Percentiles rank a stretch among this genome's conserved stretches.
Conservation (phyloP, 2,888 invertebrate genomes). For the Parnassius apollo region DNA sequence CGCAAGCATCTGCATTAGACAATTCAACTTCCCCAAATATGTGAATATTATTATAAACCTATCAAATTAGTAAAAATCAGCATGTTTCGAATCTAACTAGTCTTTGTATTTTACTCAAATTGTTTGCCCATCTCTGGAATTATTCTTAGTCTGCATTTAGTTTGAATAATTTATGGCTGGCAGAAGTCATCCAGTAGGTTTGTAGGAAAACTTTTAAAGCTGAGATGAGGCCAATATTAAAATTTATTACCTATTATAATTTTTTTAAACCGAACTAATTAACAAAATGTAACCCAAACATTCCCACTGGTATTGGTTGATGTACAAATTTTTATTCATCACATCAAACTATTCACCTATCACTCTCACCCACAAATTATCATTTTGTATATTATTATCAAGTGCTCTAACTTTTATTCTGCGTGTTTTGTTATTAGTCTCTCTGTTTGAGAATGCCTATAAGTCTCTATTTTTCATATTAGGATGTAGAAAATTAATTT, state of each 20-base stretch:
- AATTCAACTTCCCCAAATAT: no score
- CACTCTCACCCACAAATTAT: slow-evolving; percentile 29
- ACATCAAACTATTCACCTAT: slow-evolving; percentile 19
- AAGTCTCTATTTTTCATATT: no score
- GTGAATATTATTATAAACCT: no score
- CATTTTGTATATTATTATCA: not conserved
- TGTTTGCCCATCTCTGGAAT: no score
- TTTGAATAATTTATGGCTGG: slow-evolving; percentile 23
- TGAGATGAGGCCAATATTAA: slow-evolving; percentile 64
- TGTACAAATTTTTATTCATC: slow-evolving; percentile 39
- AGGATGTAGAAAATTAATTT: no score
- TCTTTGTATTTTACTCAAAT: no score
- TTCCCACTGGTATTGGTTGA: slow-evolving; percentile 68
- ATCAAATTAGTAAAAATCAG: no score
- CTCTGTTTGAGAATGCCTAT: not conserved
- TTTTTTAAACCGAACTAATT: slow-evolving; percentile 29
- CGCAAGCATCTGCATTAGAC: no score
- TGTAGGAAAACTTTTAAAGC: slow-evolving; percentile 67
- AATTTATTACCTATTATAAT: slow-evolving; percentile 32
- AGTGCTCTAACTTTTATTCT: not conserved
- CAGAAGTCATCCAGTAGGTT: slow-evolving; percentile 70
- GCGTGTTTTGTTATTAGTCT: not conserved
- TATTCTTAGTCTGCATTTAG: not conserved
- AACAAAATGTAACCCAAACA: slow-evolving; percentile 49
- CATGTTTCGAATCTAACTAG: no score